phyloP scores from a whole-genome alignment of 2,888 invertebrate species.

The Acleris sparsana region DNA sequence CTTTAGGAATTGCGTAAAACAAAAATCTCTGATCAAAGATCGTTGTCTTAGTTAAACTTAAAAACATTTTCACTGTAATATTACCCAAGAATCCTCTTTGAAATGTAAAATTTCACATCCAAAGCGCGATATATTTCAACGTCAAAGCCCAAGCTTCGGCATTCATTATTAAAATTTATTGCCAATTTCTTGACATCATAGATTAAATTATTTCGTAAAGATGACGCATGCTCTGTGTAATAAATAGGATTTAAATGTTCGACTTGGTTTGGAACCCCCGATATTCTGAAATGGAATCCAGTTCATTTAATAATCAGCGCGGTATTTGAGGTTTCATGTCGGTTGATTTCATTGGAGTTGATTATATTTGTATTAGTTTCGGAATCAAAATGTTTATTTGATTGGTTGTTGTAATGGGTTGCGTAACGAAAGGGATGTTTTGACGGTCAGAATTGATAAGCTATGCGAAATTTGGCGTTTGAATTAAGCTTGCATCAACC shows the following conservation, averaged over 20 bases:
- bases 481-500: too few species aligned
- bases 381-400: too few species aligned
- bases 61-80: not conserved
- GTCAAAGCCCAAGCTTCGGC: constrained; percentile 11
- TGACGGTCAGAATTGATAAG: too few species aligned
- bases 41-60: too few species aligned
- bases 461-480: too few species aligned
- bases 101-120: constrained; percentile 11
- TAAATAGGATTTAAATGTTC: constrained; percentile 30
- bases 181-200: constrained; percentile 32
- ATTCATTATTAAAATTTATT: constrained; percentile 32
- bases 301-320: constrained; percentile 15
- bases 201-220: constrained; percentile 32
- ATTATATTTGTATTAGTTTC: too few species aligned
- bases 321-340: too few species aligned
- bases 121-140: constrained; percentile 18
- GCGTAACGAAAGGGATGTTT: too few species aligned
- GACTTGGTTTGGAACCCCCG: constrained; percentile 14
- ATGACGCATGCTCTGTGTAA: constrained; percentile 22
- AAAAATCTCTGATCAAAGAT: too few species aligned
- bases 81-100: not conserved
- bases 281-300: not conserved
- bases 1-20: too few species aligned
- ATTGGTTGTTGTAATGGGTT: too few species aligned
- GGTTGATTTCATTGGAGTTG: too few species aligned